Conservation (phyloP, 1,140 invertebrate genomes). For the Globodera rostochiensis region DNA sequence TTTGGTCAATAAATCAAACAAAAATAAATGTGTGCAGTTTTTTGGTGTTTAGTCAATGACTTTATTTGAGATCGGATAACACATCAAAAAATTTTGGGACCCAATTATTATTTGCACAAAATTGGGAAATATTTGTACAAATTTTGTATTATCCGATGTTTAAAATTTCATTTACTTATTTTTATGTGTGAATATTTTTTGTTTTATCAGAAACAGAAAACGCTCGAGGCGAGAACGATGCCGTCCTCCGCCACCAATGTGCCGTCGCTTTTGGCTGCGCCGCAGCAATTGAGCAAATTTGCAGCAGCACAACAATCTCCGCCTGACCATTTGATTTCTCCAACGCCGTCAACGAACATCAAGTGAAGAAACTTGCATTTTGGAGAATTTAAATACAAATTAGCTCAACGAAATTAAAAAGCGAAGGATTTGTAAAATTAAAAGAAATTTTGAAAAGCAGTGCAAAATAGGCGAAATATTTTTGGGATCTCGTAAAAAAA, state of each 20-base stretch:
- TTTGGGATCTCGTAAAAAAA: too few relatives aligned
- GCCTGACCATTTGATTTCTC: constrained; percentile 29
- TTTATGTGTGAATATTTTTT: background rate
- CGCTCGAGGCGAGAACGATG: background rate
- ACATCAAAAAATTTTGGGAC: too few relatives aligned
- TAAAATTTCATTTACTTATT: too few relatives aligned
- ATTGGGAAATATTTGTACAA: too few relatives aligned
- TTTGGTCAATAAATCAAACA: too few relatives aligned
- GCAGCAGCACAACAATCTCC: background rate
- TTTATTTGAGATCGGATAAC: too few relatives aligned
- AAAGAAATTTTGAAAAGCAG: too few relatives aligned
- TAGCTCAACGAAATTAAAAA: background rate
- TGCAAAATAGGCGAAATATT: too few relatives aligned
- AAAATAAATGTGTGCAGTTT: too few relatives aligned
- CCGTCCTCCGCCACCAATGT: constrained; percentile 10
- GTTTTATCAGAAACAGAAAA: constrained; percentile 10
- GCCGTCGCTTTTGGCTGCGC: constrained; percentile 9
- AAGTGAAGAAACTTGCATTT: background rate
- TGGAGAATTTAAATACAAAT: background rate
- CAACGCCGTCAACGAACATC: constrained; percentile 9
- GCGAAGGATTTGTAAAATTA: background rate
- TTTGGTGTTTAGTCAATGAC: too few relatives aligned
- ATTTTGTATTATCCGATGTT: too few relatives aligned
- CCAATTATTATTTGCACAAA: too few relatives aligned
- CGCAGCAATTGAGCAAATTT: constrained; percentile 44